phyloP scores from a whole-genome alignment of 2,113 vertebrate genomes.

The Coregonus clupeaformis region DNA sequence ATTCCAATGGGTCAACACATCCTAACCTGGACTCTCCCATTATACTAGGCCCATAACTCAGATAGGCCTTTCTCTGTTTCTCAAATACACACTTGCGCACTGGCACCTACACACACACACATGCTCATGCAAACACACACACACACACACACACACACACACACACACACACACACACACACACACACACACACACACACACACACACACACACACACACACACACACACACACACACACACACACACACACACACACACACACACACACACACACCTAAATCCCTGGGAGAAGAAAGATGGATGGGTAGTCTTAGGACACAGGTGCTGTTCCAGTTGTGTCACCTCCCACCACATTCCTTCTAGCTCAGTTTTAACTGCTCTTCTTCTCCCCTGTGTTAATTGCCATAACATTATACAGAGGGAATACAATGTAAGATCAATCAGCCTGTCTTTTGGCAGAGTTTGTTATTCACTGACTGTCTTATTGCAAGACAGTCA shows the following conservation, averaged over 20 bases:
- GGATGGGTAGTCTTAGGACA: conserved; percentile 39
- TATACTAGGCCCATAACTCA: neutral
- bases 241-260: conserved; percentile 10
- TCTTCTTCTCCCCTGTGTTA: no score
- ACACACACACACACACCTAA: conserved; percentile 10
- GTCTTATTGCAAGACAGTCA: no score
- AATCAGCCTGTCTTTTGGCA: no score
- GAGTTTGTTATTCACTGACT: no score
- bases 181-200: conserved; percentile 8
- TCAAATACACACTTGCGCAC: neutral
- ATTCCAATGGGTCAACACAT: neutral
- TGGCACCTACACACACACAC: no score
- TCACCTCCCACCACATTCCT: neutral
- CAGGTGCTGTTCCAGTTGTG: conserved; percentile 46
- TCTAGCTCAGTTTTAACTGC: no score
- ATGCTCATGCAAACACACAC: neutral
- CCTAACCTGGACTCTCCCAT: neutral
- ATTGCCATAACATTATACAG: no score
- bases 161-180: conserved; percentile 15
- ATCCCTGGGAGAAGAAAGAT: conserved; percentile 41
- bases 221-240: no score
- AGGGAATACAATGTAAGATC: no score
- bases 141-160: conserved; percentile 9
- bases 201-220: conserved; percentile 3
- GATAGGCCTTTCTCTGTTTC: no score